A percentile compares a stretch with the other conserved stretches of the same genome.
Conservation (phyloP, 1,140 invertebrate genomes). For the Bombyx mandarina region DNA sequence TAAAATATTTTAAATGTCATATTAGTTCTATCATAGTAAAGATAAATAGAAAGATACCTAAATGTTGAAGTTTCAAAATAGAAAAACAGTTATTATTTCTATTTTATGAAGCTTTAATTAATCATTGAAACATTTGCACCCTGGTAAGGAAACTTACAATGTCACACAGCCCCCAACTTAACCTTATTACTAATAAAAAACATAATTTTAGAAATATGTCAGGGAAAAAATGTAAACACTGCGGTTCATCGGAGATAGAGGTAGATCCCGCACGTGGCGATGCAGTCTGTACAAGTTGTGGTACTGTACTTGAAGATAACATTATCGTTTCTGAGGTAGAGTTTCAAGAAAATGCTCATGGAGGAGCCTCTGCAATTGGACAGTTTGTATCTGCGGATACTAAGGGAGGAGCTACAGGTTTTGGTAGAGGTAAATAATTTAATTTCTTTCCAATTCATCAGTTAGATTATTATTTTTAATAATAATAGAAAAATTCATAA, state of each 20-base stretch:
- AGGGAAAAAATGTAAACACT: slow-evolving; percentile 87
- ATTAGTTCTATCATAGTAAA: too few relatives aligned
- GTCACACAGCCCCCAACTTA: neutral
- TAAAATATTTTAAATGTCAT: too few relatives aligned
- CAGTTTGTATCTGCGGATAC: slow-evolving; percentile 94
- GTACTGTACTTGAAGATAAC: slow-evolving; percentile 94
- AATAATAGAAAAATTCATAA: too few relatives aligned
- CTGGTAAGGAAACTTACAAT: too few relatives aligned
- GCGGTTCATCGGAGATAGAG: slow-evolving; percentile 95
- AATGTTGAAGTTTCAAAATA: too few relatives aligned
- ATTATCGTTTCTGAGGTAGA: slow-evolving; percentile 97
- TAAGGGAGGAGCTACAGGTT: slow-evolving; percentile 83
- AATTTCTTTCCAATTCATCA: too few relatives aligned
- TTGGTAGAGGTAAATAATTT: slow-evolving; percentile 74
- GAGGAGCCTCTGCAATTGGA: slow-evolving; percentile 88
- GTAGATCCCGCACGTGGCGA: slow-evolving; percentile 93
- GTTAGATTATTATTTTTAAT: too few relatives aligned
- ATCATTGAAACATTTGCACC: too few relatives aligned
- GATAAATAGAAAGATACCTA: too few relatives aligned
- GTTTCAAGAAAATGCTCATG: slow-evolving; percentile 94
- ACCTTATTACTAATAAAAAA: neutral
- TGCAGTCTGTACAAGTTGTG: slow-evolving; percentile 96
- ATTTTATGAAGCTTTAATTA: too few relatives aligned
- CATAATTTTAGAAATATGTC: slow-evolving; percentile 47
- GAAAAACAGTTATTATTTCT: too few relatives aligned